Conservation (phyloP, 2,888 invertebrate species). For the Pharmacophagus antenor region DNA sequence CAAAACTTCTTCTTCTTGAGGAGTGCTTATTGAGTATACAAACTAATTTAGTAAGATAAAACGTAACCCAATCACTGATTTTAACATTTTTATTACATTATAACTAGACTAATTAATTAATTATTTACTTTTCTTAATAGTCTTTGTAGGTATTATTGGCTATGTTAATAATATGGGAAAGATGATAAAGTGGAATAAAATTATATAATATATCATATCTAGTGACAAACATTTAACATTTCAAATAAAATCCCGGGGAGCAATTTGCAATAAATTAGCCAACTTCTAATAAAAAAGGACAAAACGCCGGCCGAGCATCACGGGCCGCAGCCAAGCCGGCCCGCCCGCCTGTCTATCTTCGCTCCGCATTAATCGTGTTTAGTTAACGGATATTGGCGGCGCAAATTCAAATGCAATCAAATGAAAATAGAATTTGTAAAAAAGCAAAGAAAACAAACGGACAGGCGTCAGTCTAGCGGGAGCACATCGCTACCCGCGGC, state of each 20-base stretch:
- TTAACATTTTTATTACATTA: too few relatives aligned
- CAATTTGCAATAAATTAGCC: conserved; percentile 79
- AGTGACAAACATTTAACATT: conserved; percentile 48
- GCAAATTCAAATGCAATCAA: conserved; percentile 82
- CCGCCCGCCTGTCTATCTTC: conserved; percentile 75
- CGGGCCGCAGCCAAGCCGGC: conserved; percentile 47
- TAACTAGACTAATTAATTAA: too few relatives aligned
- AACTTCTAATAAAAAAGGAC: conserved; percentile 79
- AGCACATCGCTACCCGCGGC: conserved; percentile 49
- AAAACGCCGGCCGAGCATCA: conserved; percentile 69
- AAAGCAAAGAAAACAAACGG: conserved; percentile 79
- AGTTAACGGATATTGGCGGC: conserved; percentile 81
- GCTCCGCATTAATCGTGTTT: conserved; percentile 81
- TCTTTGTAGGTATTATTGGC: too few relatives aligned
- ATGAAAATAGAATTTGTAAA: conserved; percentile 80
- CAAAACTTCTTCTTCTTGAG: too few relatives aligned
- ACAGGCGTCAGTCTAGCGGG: conserved; percentile 79
- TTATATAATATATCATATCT: conserved; percentile 44
- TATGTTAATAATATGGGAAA: too few relatives aligned
- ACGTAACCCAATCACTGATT: too few relatives aligned
- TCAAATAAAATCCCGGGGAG: conserved; percentile 65
- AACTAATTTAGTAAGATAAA: too few relatives aligned
- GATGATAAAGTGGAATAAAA: not conserved
- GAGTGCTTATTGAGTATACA: too few relatives aligned
- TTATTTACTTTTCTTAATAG: too few relatives aligned